Conservation (phyloP, 2,113 vertebrate genomes). For the Cochlearius cochlearius region DNA sequence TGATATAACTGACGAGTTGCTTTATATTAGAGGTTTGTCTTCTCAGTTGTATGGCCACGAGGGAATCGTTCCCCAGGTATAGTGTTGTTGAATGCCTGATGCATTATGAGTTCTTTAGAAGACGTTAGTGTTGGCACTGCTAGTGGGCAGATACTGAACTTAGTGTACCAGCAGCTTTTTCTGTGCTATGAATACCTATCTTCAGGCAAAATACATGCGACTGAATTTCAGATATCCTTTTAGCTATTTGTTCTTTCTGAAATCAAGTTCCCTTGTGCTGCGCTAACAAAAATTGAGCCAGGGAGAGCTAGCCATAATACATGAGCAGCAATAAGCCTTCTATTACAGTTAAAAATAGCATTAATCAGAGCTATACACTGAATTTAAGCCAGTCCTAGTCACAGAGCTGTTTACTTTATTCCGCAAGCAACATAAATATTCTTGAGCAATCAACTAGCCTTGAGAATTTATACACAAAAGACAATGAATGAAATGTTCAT, state of each 20-base stretch:
- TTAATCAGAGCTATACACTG: constrained; percentile 54
- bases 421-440: constrained; percentile 20
- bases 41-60: background rate
- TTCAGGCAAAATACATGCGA: constrained; percentile 6
- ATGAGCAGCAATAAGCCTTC: constrained; percentile 54
- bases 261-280: constrained; percentile 59
- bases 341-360: constrained; percentile 64
- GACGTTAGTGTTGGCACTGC: background rate
- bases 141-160: background rate
- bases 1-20: background rate
- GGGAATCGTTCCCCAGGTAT: background rate
- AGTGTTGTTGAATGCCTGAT: background rate
- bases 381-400: constrained; percentile 49
- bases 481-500: constrained; percentile 53
- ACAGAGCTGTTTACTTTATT: constrained; percentile 33
- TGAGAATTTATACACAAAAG: constrained; percentile 23
- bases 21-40: constrained; percentile 13
- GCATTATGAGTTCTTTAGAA: background rate
- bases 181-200: background rate
- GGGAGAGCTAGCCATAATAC: constrained; percentile 56
- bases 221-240: constrained; percentile 51
- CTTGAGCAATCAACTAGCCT: constrained; percentile 26
- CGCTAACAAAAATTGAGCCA: constrained; percentile 61
- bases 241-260: constrained; percentile 56
- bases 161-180: background rate